phyloP scores from a whole-genome alignment of 2,888 invertebrate genomes.

The Polietes domitor region DNA sequence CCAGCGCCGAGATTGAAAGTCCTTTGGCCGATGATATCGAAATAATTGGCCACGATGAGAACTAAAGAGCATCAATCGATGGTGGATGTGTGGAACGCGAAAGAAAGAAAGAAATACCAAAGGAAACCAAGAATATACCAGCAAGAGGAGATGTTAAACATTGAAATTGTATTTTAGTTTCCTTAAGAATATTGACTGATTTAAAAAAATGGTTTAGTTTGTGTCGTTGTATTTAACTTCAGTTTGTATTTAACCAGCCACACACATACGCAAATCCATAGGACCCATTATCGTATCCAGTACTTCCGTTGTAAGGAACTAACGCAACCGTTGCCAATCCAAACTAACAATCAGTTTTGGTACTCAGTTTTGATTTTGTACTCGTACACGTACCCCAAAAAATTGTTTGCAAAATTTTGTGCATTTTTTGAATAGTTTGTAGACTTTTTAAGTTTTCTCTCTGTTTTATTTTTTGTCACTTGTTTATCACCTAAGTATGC shows the following conservation, averaged over 20 bases:
- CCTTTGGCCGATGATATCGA: slow-evolving; percentile 81
- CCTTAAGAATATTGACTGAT: slow-evolving; percentile 54
- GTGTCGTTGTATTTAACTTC: slow-evolving; percentile 18
- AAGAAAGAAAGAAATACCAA: slow-evolving; percentile 8
- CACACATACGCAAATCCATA: not conserved
- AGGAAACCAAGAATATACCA: slow-evolving; percentile 12
- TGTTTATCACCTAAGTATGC: slow-evolving; percentile 58
- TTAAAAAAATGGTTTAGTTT: slow-evolving; percentile 42
- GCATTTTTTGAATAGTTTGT: slow-evolving; percentile 30
- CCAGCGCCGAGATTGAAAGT: slow-evolving; percentile 77
- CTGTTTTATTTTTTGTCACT: slow-evolving; percentile 15
- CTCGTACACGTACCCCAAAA: not conserved
- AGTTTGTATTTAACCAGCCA: slow-evolving; percentile 1
- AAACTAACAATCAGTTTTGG: slow-evolving; percentile 9
- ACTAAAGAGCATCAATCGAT: slow-evolving; percentile 64
- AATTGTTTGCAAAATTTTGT: slow-evolving; percentile 20
- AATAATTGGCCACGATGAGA: slow-evolving; percentile 79
- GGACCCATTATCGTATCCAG: slow-evolving; percentile 54
- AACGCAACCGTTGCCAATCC: slow-evolving; percentile 60
- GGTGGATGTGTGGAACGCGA: slow-evolving; percentile 7
- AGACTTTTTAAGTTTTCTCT: slow-evolving; percentile 13
- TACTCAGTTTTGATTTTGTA: slow-evolving; percentile 32
- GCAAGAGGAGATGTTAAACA: not conserved
- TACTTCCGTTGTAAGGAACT: slow-evolving; percentile 66
- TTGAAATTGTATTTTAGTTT: not conserved